Percentiles rank a stretch among this genome's conserved stretches.
phyloP scores from a whole-genome alignment of 2,113 vertebrate genomes.

The Lutjanus erythropterus region DNA sequence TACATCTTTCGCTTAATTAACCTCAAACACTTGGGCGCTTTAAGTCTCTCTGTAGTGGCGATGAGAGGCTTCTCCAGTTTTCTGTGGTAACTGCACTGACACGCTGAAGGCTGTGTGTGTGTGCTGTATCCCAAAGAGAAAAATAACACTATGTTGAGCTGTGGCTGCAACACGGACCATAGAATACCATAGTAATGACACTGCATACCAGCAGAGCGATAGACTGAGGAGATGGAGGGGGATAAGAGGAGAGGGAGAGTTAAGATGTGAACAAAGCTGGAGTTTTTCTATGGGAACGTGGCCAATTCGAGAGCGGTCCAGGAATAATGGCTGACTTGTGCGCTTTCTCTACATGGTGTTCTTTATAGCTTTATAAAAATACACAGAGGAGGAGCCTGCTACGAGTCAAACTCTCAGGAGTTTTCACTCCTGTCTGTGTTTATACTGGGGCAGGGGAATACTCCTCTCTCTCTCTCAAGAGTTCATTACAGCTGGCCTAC shows the following conservation, averaged over 20 bases:
- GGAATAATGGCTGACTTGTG: conserved; percentile 77
- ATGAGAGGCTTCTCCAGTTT: conserved; percentile 21
- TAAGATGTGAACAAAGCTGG: conserved; percentile 59
- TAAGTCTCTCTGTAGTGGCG: background rate
- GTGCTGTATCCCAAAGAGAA: conserved; percentile 18
- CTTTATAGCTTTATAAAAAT: conserved; percentile 78
- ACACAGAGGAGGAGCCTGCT: conserved; percentile 70
- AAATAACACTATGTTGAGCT: conserved; percentile 29
- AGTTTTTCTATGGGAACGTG: conserved; percentile 56
- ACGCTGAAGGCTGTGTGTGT: conserved; percentile 4
- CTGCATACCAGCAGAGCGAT: conserved; percentile 53
- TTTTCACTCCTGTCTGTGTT: conserved; percentile 68
- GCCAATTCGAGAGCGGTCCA: conserved; percentile 53
- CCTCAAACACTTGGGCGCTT: background rate
- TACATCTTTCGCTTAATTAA: conserved; percentile 13
- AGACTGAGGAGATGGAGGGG: conserved; percentile 56
- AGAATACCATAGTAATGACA: conserved; percentile 73
- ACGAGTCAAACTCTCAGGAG: conserved; percentile 66
- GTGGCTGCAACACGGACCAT: conserved; percentile 33
- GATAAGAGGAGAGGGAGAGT: conserved; percentile 43
- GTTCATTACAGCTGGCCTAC: conserved; percentile 55
- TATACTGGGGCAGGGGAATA: conserved; percentile 55
- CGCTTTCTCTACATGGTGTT: conserved; percentile 61
- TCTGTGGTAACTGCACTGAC: conserved; percentile 29
- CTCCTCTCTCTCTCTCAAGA: conserved; percentile 39